Conservation (phyloP, 1,140 invertebrate genomes). For the Pseudomyrmex flavicornis region DNA sequence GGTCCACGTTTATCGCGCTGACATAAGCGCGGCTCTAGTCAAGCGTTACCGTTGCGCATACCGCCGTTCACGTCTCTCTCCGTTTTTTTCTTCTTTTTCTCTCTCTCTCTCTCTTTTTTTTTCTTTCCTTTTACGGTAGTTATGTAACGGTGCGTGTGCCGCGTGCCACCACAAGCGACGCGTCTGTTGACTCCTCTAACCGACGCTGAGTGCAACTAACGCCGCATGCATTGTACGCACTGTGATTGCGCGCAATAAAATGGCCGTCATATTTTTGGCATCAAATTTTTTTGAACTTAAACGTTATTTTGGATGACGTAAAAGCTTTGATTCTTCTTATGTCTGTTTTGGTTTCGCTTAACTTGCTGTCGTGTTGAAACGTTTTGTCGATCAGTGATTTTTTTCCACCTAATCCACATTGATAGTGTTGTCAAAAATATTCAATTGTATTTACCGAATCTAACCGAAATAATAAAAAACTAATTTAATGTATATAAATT, state of each 20-base stretch:
- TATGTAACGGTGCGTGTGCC: constrained; percentile 25
- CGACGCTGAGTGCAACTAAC: constrained; percentile 80
- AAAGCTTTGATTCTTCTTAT: too few species aligned
- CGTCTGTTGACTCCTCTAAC: constrained; percentile 68
- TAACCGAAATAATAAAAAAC: too few species aligned
- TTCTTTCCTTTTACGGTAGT: constrained; percentile 2
- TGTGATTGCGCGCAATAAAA: constrained; percentile 39
- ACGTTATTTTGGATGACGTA: neutral
- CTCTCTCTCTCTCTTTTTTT: constrained; percentile 6
- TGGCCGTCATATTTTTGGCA: constrained; percentile 21
- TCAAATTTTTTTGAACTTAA: neutral
- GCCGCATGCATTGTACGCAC: constrained; percentile 83
- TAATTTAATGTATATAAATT: too few species aligned
- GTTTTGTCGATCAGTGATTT: too few species aligned
- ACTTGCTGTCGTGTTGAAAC: too few species aligned
- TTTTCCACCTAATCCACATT: too few species aligned
- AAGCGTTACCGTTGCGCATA: constrained; percentile 28
- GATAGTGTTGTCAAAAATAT: too few species aligned
- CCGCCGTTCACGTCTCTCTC: constrained; percentile 50
- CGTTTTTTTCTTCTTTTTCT: constrained; percentile 20
- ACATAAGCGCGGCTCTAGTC: constrained; percentile 30
- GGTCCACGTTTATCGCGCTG: neutral
- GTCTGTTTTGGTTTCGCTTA: too few species aligned
- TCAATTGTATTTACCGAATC: too few species aligned
- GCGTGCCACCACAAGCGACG: constrained; percentile 24